A percentile compares a stretch with the other conserved stretches of the same genome.
Evolutionary conservation across 1,140 invertebrate species (phyloP).

Genomic region (Philotrypesis tridentata): DNA sequence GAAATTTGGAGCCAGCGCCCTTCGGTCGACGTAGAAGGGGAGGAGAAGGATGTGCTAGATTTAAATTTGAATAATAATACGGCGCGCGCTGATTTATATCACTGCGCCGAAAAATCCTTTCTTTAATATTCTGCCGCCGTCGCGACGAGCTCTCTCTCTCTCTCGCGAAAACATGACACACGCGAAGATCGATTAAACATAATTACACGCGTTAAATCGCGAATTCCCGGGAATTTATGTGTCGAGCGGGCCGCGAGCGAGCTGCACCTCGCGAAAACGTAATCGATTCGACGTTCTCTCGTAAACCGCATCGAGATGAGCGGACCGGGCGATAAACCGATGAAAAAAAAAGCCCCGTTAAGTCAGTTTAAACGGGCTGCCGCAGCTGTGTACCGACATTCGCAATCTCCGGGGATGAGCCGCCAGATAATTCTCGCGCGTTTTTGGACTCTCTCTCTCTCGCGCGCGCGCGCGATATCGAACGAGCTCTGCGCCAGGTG

Average conservation of each 20-base stretch:
- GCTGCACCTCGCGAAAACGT: too few relatives aligned
- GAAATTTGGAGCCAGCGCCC: neutral
- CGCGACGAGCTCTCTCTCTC: too few relatives aligned
- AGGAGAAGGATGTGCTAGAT: neutral
- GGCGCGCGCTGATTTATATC: slow-evolving; percentile 7
- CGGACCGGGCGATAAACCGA: neutral
- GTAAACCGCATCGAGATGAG: neutral
- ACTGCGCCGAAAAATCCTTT: too few relatives aligned
- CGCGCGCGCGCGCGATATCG: neutral
- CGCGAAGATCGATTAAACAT: too few relatives aligned
- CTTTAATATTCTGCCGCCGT: too few relatives aligned
- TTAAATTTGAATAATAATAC: slow-evolving; percentile 29
- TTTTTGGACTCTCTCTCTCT: too few relatives aligned
- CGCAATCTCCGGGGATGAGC: slow-evolving; percentile 1
- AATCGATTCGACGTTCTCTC: neutral
- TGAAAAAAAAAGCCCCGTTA: neutral
- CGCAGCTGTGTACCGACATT: neutral
- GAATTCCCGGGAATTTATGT: too few relatives aligned
- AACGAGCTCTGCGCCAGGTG: neutral
- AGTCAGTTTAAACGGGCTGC: neutral
- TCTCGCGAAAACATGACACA: too few relatives aligned
- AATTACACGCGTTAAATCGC: too few relatives aligned
- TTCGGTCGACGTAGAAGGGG: too few relatives aligned
- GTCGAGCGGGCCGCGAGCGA: too few relatives aligned
- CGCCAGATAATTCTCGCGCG: neutral